Percentiles rank a stretch among this genome's conserved stretches.
These are phyloP conservation scores for Philotrypesis tridentata DNA, from an alignment of 1,140 invertebrate genomes.

Conservation along the genomic window DNA sequence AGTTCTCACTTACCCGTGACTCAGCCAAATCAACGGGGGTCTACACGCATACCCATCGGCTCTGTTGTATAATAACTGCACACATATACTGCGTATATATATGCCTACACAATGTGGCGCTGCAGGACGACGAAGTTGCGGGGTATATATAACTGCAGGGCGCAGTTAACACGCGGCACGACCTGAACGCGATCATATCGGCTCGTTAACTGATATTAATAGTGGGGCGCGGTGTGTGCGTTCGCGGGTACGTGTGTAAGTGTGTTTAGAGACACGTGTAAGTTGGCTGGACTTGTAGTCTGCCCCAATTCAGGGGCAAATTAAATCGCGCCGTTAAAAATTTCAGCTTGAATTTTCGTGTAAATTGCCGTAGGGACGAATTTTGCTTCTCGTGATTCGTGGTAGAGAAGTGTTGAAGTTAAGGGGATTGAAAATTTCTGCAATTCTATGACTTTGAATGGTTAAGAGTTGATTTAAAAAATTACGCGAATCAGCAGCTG, in stretches of 20 bases:
- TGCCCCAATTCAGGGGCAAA: slow-evolving; percentile 67
- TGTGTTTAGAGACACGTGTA: not conserved
- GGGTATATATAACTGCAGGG: not conserved
- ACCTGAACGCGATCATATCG: slow-evolving; percentile 68
- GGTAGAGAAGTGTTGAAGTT: too few relatives aligned
- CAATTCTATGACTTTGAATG: too few relatives aligned
- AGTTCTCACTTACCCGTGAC: slow-evolving; percentile 57
- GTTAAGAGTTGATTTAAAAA: too few relatives aligned
- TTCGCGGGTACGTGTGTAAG: not conserved
- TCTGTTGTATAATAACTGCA: too few relatives aligned
- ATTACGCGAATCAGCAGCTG: too few relatives aligned
- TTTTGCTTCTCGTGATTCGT: too few relatives aligned
- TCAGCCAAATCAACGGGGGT: slow-evolving; percentile 65
- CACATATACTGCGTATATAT: too few relatives aligned
- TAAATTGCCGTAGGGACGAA: too few relatives aligned
- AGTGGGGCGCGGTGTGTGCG: slow-evolving; percentile 67
- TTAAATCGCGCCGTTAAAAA: slow-evolving; percentile 69
- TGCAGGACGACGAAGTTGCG: not conserved
- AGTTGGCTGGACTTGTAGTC: slow-evolving; percentile 43
- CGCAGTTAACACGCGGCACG: slow-evolving; percentile 8
- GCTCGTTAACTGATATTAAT: slow-evolving; percentile 73
- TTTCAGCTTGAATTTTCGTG: too few relatives aligned
- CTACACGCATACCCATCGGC: not conserved
- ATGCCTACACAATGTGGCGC: not conserved
- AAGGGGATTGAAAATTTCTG: too few relatives aligned